Conservation (phyloP, 2,113 vertebrate genomes). For the Myotis lucifugus region DNA sequence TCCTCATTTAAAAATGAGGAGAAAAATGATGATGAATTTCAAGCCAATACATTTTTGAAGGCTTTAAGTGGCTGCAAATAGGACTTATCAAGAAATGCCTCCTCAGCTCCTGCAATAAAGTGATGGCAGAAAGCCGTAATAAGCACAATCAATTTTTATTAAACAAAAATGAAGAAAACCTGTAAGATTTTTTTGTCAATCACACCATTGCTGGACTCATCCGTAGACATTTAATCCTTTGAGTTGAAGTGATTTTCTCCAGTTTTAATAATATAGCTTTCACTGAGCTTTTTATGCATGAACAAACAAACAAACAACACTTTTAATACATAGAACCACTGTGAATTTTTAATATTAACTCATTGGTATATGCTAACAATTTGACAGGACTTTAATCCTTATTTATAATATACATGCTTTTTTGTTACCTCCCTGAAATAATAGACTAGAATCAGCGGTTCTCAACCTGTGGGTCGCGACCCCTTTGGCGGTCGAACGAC, state of each 20-base stretch:
- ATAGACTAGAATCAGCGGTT: neutral
- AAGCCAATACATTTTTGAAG: slow-evolving; percentile 50
- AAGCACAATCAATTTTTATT: slow-evolving; percentile 74
- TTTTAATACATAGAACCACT: slow-evolving; percentile 44
- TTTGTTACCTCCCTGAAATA: too few species aligned
- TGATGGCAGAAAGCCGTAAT: slow-evolving; percentile 49
- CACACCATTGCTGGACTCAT: neutral
- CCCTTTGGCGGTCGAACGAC: too few species aligned
- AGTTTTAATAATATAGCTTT: slow-evolving; percentile 44
- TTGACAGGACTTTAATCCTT: neutral
- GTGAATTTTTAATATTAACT: neutral
- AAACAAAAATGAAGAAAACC: slow-evolving; percentile 45
- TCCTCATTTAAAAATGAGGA: slow-evolving; percentile 51
- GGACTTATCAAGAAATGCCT: slow-evolving; percentile 33
- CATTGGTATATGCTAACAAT: neutral
- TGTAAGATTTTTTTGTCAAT: slow-evolving; percentile 63
- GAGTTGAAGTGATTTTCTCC: slow-evolving; percentile 17
- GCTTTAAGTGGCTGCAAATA: slow-evolving; percentile 63
- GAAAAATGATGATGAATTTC: slow-evolving; percentile 77
- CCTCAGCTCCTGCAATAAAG: neutral
- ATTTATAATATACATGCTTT: neutral
- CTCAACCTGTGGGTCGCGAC: too few species aligned
- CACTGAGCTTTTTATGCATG: neutral
- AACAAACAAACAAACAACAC: neutral
- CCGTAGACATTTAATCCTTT: neutral